Conservation (phyloP, 1,140 invertebrate species). For the Octopus sinensis region DNA sequence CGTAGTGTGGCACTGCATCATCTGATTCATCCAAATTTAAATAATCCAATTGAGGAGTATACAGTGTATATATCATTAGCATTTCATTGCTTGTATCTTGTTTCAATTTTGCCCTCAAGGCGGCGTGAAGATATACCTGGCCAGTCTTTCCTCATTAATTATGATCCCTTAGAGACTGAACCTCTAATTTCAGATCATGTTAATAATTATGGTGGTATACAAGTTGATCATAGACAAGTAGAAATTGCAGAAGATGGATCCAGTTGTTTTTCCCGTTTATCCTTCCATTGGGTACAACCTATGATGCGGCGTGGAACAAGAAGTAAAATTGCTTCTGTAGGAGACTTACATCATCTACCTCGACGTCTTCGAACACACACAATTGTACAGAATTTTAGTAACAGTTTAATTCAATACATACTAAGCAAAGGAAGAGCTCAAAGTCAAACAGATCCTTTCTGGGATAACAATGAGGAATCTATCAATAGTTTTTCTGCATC, state of each 20-base stretch:
- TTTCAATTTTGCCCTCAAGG: slow-evolving; percentile 45
- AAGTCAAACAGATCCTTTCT: slow-evolving; percentile 14
- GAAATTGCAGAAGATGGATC: slow-evolving; percentile 77
- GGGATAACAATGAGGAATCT: slow-evolving; percentile 11
- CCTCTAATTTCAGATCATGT: slow-evolving; percentile 56
- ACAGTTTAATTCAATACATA: slow-evolving; percentile 35
- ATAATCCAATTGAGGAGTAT: slow-evolving; percentile 60
- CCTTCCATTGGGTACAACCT: slow-evolving; percentile 85
- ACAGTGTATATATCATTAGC: slow-evolving; percentile 35
- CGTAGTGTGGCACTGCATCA: slow-evolving; percentile 42
- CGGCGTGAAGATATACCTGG: slow-evolving; percentile 29
- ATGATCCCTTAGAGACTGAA: slow-evolving; percentile 54
- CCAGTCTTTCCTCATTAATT: slow-evolving; percentile 38
- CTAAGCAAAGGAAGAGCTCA: slow-evolving; percentile 14
- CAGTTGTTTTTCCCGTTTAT: slow-evolving; percentile 70
- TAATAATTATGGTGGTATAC: slow-evolving; percentile 62
- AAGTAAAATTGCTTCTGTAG: slow-evolving; percentile 67
- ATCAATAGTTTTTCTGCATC: slow-evolving; percentile 17
- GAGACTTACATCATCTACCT: slow-evolving; percentile 85
- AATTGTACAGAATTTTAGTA: slow-evolving; percentile 64
- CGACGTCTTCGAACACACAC: slow-evolving; percentile 65
- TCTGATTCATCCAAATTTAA: slow-evolving; percentile 43
- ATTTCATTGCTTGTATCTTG: slow-evolving; percentile 46
- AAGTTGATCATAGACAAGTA: slow-evolving; percentile 69
- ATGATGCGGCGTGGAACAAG: slow-evolving; percentile 80